Base-by-base conservation (phyloP, 2,113 vertebrate species). In the Paracanthobrama guichenoti region DNA sequence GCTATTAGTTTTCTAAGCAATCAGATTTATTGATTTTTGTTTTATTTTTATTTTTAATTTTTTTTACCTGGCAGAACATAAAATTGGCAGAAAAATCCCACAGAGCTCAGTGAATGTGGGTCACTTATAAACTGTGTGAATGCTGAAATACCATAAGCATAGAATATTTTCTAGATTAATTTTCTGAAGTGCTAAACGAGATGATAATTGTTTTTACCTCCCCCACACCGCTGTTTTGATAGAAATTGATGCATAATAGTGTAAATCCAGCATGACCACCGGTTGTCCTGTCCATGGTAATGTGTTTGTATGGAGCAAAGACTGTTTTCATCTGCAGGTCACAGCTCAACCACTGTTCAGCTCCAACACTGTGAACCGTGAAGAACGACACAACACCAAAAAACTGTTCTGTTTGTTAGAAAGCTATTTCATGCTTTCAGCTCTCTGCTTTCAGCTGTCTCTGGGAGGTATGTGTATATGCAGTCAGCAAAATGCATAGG, bases 381-480 rank as follows among this genome's bases (percentile, higher is more conserved):
- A 81, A 71, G 75, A 77, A 81, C 67, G 22, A 71, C 83, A 78
- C 53, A 73, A 87, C 62, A 81, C 78, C 46, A 75, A 87, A 79
- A 50, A 55, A 31, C 60, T 77, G 72, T 59, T 85, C 22, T 48
- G 55, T 55, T 69, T 46, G 79, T 87, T 64, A 73, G 79, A 78
- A 87, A 87, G 39, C 46, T 79, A 82, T 87, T 87, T 85, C 74
- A 79, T 82, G 79, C 83, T 85, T 82, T 59, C 53, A 79, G 69
- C 35, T 57, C 73, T 64, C n/a, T 82, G 79, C 83, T 85, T 82
- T 59, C 53, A 79, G 69, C 35, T 57, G 64, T 64, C 73, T 85
- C 26, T 5, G 72, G 62, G 48, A 75, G 35, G 31, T 39, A 72
- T 85, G 57, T 85, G 62, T 85, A 62, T 80, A 79, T 79, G 44